phyloP scores from a whole-genome alignment of 2,113 vertebrate genomes.

The Actenoides hombroni region DNA sequence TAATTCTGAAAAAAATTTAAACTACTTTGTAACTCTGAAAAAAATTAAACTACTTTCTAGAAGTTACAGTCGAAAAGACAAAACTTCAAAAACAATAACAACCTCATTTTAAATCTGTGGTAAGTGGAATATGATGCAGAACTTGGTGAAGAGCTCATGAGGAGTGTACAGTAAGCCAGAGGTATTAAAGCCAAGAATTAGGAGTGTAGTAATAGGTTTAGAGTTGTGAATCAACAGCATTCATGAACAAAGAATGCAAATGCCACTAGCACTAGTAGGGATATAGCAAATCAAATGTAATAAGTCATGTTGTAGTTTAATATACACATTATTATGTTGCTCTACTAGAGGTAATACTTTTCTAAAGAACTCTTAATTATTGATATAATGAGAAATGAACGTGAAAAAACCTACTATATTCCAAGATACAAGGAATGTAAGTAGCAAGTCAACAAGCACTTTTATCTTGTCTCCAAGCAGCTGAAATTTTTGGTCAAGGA shows the following conservation, averaged over 20 bases:
- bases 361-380: neutral
- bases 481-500: neutral
- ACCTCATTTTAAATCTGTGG: fast-evolving
- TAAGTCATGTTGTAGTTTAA: neutral
- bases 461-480: neutral
- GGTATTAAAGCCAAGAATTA: neutral
- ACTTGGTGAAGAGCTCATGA: neutral
- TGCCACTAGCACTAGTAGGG: neutral
- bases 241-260: neutral
- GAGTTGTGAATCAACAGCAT: neutral
- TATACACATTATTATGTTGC: neutral
- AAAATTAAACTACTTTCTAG: neutral
- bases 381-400: neutral
- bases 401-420: neutral
- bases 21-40: neutral
- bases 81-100: neutral
- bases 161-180: neutral
- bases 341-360: neutral
- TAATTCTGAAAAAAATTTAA: neutral
- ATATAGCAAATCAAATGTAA: neutral
- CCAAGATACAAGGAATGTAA: neutral
- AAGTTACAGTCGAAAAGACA: neutral
- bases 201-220: neutral
- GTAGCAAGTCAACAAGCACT: neutral
- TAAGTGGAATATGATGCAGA: neutral